Conservation (phyloP, 2,888 invertebrate species). For the Clanis bilineata region DNA sequence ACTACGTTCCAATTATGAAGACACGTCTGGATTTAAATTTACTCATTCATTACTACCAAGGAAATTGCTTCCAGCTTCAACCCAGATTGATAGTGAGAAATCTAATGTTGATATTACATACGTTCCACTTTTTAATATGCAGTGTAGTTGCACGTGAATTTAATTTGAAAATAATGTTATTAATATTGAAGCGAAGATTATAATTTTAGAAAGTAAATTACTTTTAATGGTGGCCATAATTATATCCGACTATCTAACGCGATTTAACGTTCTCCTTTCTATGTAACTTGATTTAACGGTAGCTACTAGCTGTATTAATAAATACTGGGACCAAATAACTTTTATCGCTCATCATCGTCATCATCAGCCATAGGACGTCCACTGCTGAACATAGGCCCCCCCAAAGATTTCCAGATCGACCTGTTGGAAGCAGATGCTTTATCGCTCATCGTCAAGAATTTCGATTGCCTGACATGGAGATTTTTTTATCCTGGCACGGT, state of each 20-base stretch:
- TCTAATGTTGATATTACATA: neutral
- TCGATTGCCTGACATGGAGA: too few species aligned
- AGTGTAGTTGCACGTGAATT: neutral
- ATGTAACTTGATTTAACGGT: neutral
- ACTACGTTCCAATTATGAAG: slow-evolving; percentile 1
- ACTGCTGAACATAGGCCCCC: too few species aligned
- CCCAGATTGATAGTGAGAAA: neutral
- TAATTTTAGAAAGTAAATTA: neutral
- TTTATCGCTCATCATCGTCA: too few species aligned
- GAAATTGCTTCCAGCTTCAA: slow-evolving; percentile 3
- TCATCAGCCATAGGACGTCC: too few species aligned
- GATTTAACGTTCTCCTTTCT: neutral
- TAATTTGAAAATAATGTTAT: neutral
- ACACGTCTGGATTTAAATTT: slow-evolving; percentile 7
- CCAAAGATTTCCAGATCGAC: too few species aligned
- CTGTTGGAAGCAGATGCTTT: too few species aligned
- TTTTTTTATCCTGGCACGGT: too few species aligned
- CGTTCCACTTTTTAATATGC: neutral
- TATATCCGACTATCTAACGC: neutral
- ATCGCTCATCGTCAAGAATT: too few species aligned
- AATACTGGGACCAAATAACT: too few species aligned
- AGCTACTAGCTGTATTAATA: neutral
- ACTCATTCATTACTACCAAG: neutral
- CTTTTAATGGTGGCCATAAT: neutral
- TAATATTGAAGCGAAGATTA: neutral